Evolutionary conservation across 2,797 vertebrate genomes (phyloP), one percentile per base, ranked within the genome.

Genomic region (Peromyscus nudipes): DNA sequence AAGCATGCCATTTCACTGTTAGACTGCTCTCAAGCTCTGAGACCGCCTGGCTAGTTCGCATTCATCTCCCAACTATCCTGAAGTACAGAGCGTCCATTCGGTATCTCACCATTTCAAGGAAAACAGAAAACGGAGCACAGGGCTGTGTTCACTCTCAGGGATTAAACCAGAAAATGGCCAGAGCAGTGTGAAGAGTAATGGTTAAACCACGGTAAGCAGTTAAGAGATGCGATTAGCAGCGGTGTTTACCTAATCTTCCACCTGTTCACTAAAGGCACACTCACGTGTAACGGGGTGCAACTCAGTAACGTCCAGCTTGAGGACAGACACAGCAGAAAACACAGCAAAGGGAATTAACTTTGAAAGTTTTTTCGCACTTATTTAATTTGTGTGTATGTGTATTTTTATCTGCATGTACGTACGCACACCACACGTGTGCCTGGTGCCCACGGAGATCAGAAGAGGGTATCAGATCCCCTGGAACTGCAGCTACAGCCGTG

Each of bases 101-200:
- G 23, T 52, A 88, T 67, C 79, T 95, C 65, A 91, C 13, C 95
- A 69, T 94, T 87, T 95, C 64, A 95, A 91, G 65, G 29, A 60
- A 96, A 94, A 91, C 5, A 92, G 85, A 76, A 75, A 89, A 85
- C 88, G 55, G 80, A 89, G 88, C 37, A 87, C 8, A 94, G 55
- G 12, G 62, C 67, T 88, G 5, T 55, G 25, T 52, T 87, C 49
- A 76, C 25, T 79, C 40, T 88, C 9, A 69, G 80, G 31, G 37
- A 13, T 40, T 81, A 62, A 90, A 92, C 8, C 64, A 91, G 75
- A 95, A 93, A 94, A 93, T 34, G 21, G 49, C 60, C 29, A 94
- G 40, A 89, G 71, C 17, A 67, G 46, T 76, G 90, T 60, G 76
- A 69, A 60, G 12, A 91, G 43, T 79, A 94, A 52, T 17, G 67